phyloP scores from a whole-genome alignment of 2,888 invertebrate species.

The Acronicta aceris region DNA sequence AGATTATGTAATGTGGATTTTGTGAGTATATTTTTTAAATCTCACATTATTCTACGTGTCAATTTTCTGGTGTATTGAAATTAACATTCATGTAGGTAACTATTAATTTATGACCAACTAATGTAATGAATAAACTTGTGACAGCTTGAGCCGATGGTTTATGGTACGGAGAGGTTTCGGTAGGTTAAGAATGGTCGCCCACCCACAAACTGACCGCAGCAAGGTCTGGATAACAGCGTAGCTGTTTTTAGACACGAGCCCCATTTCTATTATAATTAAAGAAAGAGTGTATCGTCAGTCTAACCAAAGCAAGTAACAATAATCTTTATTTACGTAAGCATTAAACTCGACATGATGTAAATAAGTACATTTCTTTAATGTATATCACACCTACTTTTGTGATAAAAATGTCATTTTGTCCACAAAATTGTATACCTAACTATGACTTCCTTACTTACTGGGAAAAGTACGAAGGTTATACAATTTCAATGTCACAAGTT shows the following conservation, averaged over 20 bases:
- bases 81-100: too few species aligned
- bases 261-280: too few species aligned
- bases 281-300: neutral
- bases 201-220: too few species aligned
- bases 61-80: too few species aligned
- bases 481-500: slow-evolving; percentile 28
- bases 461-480: slow-evolving; percentile 7
- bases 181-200: too few species aligned
- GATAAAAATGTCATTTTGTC: slow-evolving; percentile 29
- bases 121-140: too few species aligned
- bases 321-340: slow-evolving; percentile 27
- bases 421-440: slow-evolving; percentile 3
- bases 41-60: too few species aligned
- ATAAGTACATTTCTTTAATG: neutral
- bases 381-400: slow-evolving; percentile 1
- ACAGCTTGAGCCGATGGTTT: too few species aligned
- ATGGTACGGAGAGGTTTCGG: too few species aligned
- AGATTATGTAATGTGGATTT: neutral
- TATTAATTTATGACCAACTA: too few species aligned
- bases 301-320: slow-evolving; percentile 22
- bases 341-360: slow-evolving; percentile 17
- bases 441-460: slow-evolving; percentile 20
- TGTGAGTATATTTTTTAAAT: neutral
- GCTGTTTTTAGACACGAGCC: neutral
- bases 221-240: too few species aligned